phyloP scores from a whole-genome alignment of 2,113 vertebrate species.

The Poeciliopsis occidentalis region DNA sequence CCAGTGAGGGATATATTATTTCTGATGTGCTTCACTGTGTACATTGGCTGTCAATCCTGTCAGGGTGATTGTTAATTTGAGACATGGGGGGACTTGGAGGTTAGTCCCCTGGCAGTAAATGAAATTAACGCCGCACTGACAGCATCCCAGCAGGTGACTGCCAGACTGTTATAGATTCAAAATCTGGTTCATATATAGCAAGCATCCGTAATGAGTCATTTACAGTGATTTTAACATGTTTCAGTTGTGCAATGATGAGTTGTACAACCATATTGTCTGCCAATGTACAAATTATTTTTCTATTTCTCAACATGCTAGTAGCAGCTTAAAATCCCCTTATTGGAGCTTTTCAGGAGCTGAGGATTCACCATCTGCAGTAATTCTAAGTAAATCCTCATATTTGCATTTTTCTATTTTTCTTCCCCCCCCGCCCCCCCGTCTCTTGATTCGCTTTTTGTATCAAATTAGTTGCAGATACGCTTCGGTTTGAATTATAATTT shows the following conservation, averaged over 20 bases:
- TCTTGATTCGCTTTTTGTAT: not conserved
- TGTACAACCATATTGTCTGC: not conserved
- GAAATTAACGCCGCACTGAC: constrained; percentile 6
- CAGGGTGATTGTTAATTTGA: constrained; percentile 8
- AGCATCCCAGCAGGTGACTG: constrained; percentile 1
- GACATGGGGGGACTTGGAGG: not conserved
- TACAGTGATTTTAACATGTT: constrained; percentile 4
- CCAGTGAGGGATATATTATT: not conserved
- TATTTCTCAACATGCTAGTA: not conserved
- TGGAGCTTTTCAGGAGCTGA: not conserved
- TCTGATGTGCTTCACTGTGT: not conserved
- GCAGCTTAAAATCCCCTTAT: not conserved
- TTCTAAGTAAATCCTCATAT: not conserved
- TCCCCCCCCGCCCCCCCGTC: no score
- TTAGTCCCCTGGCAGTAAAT: not conserved
- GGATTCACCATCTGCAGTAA: not conserved
- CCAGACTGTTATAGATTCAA: not conserved
- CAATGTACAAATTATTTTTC: not conserved
- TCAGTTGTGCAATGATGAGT: not conserved
- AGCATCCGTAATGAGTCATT: not conserved
- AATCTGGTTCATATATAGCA: not conserved
- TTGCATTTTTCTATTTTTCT: not conserved
- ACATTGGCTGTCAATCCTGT: constrained; percentile 2
- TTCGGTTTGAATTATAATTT: not conserved
- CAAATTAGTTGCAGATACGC: not conserved